Evolutionary conservation across 2,888 invertebrate genomes (phyloP).

Genomic region (Byasa hedistus): DNA sequence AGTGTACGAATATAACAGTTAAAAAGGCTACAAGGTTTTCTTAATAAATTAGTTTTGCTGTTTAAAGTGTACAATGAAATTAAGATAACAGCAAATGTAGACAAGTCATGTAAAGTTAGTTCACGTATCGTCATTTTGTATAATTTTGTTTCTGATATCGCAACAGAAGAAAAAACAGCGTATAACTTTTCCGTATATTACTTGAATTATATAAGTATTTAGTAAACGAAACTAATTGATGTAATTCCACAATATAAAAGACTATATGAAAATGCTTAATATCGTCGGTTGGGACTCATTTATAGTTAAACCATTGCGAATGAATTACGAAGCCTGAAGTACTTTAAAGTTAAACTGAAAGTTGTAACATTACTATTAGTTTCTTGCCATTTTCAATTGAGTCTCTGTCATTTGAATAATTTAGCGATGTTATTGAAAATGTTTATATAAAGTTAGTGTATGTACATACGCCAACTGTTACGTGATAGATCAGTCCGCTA

Average conservation of each 20-base stretch:
- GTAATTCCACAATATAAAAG: neutral
- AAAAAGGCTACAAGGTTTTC: neutral
- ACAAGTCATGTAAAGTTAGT: no score
- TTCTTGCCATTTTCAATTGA: no score
- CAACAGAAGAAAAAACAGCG: no score
- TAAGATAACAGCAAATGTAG: no score
- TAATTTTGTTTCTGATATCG: no score
- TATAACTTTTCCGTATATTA: no score
- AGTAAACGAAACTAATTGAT: neutral
- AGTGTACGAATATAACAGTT: neutral
- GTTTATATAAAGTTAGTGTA: neutral
- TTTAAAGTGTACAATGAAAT: no score
- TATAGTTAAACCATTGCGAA: slow-evolving; percentile 12
- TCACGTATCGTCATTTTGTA: no score
- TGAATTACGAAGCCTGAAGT: neutral
- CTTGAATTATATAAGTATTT: no score
- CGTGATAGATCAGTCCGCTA: slow-evolving; percentile 18
- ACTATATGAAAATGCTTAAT: slow-evolving; percentile 1
- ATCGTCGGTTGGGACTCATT: neutral
- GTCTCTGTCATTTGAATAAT: no score
- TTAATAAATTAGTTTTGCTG: no score
- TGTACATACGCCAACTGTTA: slow-evolving; percentile 19
- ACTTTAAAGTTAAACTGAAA: neutral
- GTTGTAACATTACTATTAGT: no score
- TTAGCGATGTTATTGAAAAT: neutral